Percentiles rank a stretch among this genome's conserved stretches.
phyloP scores from a whole-genome alignment of 37 sponge, comb jelly and placozoan genomes.

The Axinella damicornis region DNA sequence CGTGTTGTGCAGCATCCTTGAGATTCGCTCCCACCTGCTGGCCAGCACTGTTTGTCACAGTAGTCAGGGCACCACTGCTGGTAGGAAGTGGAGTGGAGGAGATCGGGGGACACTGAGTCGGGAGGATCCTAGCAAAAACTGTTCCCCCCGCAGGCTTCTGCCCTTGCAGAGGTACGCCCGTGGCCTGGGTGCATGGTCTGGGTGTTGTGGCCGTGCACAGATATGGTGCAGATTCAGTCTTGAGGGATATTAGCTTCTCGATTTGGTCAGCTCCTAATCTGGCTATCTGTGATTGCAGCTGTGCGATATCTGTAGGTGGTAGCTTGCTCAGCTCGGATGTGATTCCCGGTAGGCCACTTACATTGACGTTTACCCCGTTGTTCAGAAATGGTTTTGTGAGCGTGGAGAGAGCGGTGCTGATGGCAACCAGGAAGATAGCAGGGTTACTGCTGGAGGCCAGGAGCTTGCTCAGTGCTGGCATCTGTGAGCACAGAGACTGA shows the following conservation, averaged over 20 bases:
- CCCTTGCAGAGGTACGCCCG: background rate
- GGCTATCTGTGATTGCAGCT: background rate
- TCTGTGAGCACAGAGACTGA: background rate
- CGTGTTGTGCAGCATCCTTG: background rate
- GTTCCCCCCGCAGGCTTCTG: background rate
- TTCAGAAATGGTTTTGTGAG: no score
- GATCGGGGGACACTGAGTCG: background rate
- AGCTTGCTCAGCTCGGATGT: no score
- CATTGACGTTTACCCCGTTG: no score
- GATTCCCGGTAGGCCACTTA: no score
- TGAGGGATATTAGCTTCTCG: background rate
- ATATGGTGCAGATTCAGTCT: background rate
- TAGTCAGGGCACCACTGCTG: background rate
- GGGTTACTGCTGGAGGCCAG: background rate
- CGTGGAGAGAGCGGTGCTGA: background rate
- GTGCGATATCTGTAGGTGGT: background rate
- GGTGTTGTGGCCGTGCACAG: background rate
- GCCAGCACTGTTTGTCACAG: background rate
- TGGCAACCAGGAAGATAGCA: background rate
- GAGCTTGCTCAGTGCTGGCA: background rate
- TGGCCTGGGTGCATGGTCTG: no score
- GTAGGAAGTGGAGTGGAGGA: background rate
- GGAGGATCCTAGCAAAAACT: background rate
- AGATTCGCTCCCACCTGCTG: no score
- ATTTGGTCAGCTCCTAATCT: background rate